Conservation (phyloP, 2,113 vertebrate genomes). For the Urocitellus parryii region DNA sequence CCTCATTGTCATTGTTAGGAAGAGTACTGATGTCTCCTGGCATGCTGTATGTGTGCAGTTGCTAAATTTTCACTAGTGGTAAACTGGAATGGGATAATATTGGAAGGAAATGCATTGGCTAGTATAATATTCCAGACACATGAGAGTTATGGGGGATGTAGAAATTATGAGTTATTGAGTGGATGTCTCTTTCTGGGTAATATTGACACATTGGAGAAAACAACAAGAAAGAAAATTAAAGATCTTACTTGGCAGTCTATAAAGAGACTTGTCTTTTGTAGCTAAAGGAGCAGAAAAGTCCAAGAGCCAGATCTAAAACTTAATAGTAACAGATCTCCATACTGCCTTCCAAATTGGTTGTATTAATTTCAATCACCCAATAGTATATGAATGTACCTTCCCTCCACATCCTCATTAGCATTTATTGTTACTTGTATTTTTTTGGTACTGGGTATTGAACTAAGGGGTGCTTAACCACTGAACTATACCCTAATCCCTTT, state of each 20-base stretch:
- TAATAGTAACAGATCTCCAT: background rate
- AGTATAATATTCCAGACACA: background rate
- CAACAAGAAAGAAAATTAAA: background rate
- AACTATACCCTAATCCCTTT: no score
- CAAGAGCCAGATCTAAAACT: background rate
- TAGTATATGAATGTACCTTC: no score
- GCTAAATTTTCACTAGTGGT: background rate
- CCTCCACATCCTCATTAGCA: no score
- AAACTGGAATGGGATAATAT: background rate
- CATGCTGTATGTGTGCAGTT: background rate
- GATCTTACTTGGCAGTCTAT: background rate
- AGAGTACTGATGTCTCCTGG: background rate
- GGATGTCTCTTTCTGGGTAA: background rate
- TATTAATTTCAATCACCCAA: no score
- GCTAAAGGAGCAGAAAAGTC: background rate
- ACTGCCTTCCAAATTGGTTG: no score
- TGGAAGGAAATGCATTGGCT: background rate
- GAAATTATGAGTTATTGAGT: background rate
- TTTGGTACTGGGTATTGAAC: no score
- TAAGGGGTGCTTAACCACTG: no score
- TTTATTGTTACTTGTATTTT: no score
- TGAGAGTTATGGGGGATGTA: background rate
- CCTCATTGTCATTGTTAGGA: background rate
- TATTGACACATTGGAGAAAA: background rate
- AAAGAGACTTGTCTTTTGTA: background rate